phyloP scores from a whole-genome alignment of 2,113 vertebrate genomes.

The Sebastes fasciatus region DNA sequence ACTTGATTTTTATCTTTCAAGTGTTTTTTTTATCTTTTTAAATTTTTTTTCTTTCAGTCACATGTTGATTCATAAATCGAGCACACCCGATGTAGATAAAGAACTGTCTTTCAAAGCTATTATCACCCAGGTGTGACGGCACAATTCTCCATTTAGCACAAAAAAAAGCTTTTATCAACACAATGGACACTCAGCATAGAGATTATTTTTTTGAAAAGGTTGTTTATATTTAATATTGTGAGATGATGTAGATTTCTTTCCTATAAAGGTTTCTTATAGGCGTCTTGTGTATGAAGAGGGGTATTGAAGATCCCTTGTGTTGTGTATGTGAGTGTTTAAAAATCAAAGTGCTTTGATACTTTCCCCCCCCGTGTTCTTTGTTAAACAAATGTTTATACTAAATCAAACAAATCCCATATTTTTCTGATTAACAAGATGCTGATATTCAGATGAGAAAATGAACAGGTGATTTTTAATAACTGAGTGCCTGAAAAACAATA shows the following conservation, averaged over 20 bases:
- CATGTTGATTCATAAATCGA: slow-evolving; percentile 29
- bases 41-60: background rate
- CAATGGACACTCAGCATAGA: slow-evolving; percentile 46
- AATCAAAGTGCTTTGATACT: slow-evolving; percentile 39
- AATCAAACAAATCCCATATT: background rate
- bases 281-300: slow-evolving; percentile 33
- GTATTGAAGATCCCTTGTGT: slow-evolving; percentile 36
- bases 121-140: slow-evolving; percentile 18
- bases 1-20: slow-evolving; percentile 50
- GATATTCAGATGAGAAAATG: background rate
- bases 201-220: slow-evolving; percentile 69
- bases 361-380: slow-evolving; percentile 12
- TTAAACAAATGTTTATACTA: slow-evolving; percentile 19
- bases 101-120: slow-evolving; percentile 30
- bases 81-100: slow-evolving; percentile 16
- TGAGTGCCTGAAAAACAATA: slow-evolving; percentile 1
- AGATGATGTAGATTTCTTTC: slow-evolving; percentile 65
- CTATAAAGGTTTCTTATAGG: slow-evolving; percentile 19
- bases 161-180: slow-evolving; percentile 32
- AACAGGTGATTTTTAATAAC: slow-evolving; percentile 3
- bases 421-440: slow-evolving; percentile 12
- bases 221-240: slow-evolving; percentile 79
- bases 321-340: slow-evolving; percentile 40
- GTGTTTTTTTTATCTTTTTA: slow-evolving; percentile 7
- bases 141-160: slow-evolving; percentile 31